A percentile compares a stretch with the other conserved stretches of the same genome.
Evolutionary conservation across 2,888 invertebrate species (phyloP).

Genomic region (Drosophila peninsularis): DNA sequence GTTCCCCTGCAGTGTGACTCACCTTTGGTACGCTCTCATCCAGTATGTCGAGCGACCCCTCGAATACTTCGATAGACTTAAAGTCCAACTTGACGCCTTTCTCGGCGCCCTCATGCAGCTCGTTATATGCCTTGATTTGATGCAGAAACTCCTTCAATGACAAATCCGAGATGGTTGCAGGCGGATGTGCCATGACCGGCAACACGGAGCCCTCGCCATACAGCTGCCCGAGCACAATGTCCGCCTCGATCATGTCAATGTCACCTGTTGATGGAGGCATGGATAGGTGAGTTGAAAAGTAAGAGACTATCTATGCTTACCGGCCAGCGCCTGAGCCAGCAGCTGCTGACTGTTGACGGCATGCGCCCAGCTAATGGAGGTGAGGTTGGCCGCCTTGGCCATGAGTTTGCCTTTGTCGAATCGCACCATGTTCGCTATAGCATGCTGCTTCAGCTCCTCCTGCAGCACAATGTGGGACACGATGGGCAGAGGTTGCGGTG

Average conservation of each 20-base stretch:
- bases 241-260: slow-evolving; percentile 94
- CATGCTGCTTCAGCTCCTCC: slow-evolving; percentile 10
- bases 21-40: slow-evolving; percentile 83
- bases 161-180: slow-evolving; percentile 89
- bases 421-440: slow-evolving; percentile 39
- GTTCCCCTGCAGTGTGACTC: background rate
- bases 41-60: slow-evolving; percentile 86
- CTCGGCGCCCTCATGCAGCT: slow-evolving; percentile 82
- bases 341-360: slow-evolving; percentile 90
- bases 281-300: background rate
- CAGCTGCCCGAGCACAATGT: slow-evolving; percentile 89
- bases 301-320: slow-evolving; percentile 82
- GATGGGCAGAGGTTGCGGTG: background rate
- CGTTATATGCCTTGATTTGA: slow-evolving; percentile 86
- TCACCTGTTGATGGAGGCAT: slow-evolving; percentile 83
- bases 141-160: slow-evolving; percentile 90
- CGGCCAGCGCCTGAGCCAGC: slow-evolving; percentile 87
- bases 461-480: slow-evolving; percentile 33
- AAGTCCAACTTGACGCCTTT: slow-evolving; percentile 96
- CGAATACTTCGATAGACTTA: slow-evolving; percentile 91
- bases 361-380: slow-evolving; percentile 93
- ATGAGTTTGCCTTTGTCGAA: slow-evolving; percentile 37
- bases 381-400: slow-evolving; percentile 86
- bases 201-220: slow-evolving; percentile 85
- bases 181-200: slow-evolving; percentile 96